These are phyloP conservation scores for Nebria salina DNA, from an alignment of 2,888 invertebrate genomes.

Conservation along the genomic window DNA sequence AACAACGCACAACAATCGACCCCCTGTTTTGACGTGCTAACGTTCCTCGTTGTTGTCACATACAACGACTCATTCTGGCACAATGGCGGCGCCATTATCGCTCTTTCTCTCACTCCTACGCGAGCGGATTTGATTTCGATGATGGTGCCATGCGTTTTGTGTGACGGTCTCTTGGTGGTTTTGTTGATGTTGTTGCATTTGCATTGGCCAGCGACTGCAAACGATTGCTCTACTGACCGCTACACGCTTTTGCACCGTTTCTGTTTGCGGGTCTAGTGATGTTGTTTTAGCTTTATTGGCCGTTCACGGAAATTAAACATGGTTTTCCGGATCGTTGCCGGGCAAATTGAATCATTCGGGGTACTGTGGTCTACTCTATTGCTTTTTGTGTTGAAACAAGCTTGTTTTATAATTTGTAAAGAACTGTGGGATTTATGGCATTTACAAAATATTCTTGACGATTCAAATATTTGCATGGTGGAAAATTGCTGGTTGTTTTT, in stretches of 20 bases:
- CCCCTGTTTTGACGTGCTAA: constrained; percentile 8
- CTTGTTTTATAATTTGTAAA: too few relatives aligned
- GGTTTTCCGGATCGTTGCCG: neutral
- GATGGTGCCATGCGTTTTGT: neutral
- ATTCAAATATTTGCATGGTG: too few relatives aligned
- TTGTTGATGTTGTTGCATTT: neutral
- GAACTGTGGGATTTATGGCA: too few relatives aligned
- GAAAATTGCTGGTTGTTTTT: too few relatives aligned
- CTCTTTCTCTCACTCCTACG: too few relatives aligned
- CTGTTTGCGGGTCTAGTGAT: neutral
- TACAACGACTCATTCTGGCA: constrained; percentile 11
- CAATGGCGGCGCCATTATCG: neutral
- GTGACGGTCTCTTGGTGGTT: too few relatives aligned
- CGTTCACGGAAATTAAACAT: neutral
- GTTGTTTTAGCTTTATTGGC: neutral
- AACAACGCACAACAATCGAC: neutral
- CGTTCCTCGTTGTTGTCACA: neutral
- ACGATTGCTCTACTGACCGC: neutral
- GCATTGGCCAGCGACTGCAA: neutral
- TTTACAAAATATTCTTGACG: too few relatives aligned
- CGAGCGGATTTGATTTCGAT: neutral
- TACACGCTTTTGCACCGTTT: neutral
- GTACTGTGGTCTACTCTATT: neutral
- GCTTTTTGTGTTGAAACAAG: too few relatives aligned
- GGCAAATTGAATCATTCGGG: neutral